phyloP scores from a whole-genome alignment of 1,140 invertebrate species.

The Colletes gigas region DNA sequence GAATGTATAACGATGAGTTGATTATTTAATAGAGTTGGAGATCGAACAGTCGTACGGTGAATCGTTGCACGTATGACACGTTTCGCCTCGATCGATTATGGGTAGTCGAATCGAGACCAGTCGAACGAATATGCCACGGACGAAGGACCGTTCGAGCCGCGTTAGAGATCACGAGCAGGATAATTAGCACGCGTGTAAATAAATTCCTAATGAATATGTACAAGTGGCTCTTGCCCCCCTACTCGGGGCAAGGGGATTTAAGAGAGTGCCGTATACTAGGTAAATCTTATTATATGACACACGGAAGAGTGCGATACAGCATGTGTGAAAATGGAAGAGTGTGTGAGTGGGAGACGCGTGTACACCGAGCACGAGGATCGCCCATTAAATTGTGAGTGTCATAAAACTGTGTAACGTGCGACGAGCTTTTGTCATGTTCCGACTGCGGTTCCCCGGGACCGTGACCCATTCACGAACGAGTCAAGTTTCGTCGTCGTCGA shows the following conservation, averaged over 20 bases:
- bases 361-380: not conserved
- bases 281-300: conserved; percentile 59
- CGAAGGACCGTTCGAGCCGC: conserved; percentile 53
- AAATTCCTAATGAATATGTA: conserved; percentile 80
- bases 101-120: not conserved
- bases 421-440: conserved; percentile 29
- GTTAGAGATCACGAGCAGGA: conserved; percentile 60
- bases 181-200: conserved; percentile 79
- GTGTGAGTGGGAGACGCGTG: conserved; percentile 4
- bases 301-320: conserved; percentile 57
- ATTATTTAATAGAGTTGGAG: no score
- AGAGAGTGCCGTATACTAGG: conserved; percentile 67
- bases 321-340: conserved; percentile 28
- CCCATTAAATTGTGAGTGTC: conserved; percentile 4
- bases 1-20: no score
- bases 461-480: conserved; percentile 12
- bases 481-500: conserved; percentile 29
- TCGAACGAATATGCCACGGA: conserved; percentile 18
- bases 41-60: not conserved
- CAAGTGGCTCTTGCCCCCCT: conserved; percentile 69
- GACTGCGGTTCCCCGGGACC: conserved; percentile 1
- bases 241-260: conserved; percentile 58
- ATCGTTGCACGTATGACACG: no score
- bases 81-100: not conserved
- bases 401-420: conserved; percentile 23